Conservation (phyloP, 2,797 vertebrate genomes). For the Xenops minutus region DNA sequence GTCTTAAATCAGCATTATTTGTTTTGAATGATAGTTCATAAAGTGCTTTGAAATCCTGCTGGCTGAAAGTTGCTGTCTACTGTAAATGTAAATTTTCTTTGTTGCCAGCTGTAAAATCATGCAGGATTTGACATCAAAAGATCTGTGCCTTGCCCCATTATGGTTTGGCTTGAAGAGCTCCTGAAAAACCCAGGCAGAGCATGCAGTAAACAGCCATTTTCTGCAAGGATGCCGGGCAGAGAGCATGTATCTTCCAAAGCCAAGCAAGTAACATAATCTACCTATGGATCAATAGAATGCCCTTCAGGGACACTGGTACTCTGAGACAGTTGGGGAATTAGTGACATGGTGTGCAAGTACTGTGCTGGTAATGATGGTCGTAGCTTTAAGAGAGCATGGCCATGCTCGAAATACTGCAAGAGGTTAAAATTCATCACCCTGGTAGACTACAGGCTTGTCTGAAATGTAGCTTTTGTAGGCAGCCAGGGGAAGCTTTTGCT, state of each 20-base stretch:
- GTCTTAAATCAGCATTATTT: constrained; percentile 24
- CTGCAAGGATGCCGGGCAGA: neutral
- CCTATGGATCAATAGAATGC: neutral
- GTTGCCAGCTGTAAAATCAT: constrained; percentile 44
- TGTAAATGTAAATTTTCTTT: constrained; percentile 37
- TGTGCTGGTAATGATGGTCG: neutral
- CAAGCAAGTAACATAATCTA: neutral
- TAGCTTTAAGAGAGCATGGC: neutral
- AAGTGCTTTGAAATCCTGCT: constrained; percentile 41
- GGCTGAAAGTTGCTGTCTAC: constrained; percentile 29
- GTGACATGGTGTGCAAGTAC: neutral
- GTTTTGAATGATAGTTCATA: constrained; percentile 25
- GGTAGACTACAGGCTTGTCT: neutral
- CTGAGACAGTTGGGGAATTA: neutral
- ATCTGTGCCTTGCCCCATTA: neutral
- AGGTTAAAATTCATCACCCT: neutral
- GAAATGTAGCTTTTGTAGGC: neutral
- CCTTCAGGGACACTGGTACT: constrained; percentile 20
- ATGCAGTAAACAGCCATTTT: neutral
- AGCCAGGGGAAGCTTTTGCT: constrained; percentile 3
- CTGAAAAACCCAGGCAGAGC: neutral
- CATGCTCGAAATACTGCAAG: neutral
- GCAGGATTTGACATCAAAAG: constrained; percentile 23
- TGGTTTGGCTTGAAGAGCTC: neutral
- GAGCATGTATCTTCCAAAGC: neutral